Evolutionary conservation across 2,797 vertebrate species (phyloP).

Genomic region (Mus caroli): DNA sequence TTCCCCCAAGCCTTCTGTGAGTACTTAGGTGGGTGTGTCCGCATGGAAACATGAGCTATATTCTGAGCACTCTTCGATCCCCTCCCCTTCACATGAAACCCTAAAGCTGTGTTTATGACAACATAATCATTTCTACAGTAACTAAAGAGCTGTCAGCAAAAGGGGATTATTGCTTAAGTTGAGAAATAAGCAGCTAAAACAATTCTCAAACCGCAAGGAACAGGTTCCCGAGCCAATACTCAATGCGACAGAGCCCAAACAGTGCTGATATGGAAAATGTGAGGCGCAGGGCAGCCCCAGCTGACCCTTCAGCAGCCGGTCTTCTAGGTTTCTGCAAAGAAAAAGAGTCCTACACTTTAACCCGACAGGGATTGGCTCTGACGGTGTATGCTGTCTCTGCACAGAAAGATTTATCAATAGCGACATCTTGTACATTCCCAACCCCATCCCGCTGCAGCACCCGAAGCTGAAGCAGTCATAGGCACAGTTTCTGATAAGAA

Average conservation of each 20-base stretch:
- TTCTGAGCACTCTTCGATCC: conserved; percentile 42
- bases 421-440: neutral
- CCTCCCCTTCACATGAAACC: conserved; percentile 57
- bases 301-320: conserved; percentile 47
- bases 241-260: conserved; percentile 63
- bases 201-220: conserved; percentile 69
- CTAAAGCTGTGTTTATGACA: conserved; percentile 80
- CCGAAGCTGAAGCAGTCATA: neutral
- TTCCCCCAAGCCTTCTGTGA: conserved; percentile 64
- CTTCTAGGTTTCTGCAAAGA: neutral
- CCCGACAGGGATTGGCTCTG: neutral
- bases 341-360: conserved; percentile 42
- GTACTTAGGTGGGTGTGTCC: conserved; percentile 71
- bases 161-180: conserved; percentile 74
- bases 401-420: neutral
- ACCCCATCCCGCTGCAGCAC: accelerated
- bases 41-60: conserved; percentile 64
- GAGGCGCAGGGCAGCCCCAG: neutral
- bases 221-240: conserved; percentile 68
- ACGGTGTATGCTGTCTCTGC: neutral
- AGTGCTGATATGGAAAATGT: conserved; percentile 57
- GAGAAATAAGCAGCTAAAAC: conserved; percentile 76
- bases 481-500: conserved; percentile 19
- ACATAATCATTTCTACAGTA: conserved; percentile 78
- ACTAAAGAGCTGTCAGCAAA: conserved; percentile 76